Percentiles rank a stretch among this genome's conserved stretches.
These are phyloP conservation scores for Petrocephalus sullivani DNA, from an alignment of 2,797 vertebrate species.

Conservation along the genomic window DNA sequence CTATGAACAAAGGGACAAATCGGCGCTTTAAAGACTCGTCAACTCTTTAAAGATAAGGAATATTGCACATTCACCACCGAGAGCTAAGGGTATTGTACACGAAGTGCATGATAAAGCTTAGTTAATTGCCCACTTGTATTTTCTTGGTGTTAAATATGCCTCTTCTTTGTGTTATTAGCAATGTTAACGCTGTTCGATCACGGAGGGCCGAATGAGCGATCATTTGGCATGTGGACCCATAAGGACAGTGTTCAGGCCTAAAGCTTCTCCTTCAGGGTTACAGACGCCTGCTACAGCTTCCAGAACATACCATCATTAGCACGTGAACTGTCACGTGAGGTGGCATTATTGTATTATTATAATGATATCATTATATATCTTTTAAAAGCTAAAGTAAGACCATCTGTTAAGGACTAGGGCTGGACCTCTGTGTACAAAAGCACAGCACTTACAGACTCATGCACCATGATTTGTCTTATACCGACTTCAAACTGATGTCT, in stretches of 20 bases:
- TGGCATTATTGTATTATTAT: not conserved
- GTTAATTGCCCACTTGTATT: not conserved
- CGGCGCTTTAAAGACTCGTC: not conserved
- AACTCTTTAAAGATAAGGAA: constrained; percentile 8
- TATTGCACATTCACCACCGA: constrained; percentile 5
- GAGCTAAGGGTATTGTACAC: not conserved
- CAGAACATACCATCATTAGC: not conserved
- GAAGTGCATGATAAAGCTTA: constrained; percentile 4
- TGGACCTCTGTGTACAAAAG: not conserved
- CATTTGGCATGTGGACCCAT: not conserved
- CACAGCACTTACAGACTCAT: not conserved
- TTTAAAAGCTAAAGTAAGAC: not conserved
- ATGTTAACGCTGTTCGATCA: not conserved
- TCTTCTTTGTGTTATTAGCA: constrained; percentile 2
- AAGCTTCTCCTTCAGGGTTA: too few relatives aligned
- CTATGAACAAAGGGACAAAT: constrained; percentile 4
- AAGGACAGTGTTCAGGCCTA: not conserved
- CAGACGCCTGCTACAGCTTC: not conserved
- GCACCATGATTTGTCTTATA: not conserved
- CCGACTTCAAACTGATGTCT: not conserved
- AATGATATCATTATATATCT: not conserved
- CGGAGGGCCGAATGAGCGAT: not conserved
- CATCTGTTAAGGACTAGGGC: not conserved
- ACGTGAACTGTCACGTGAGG: not conserved
- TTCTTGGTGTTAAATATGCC: not conserved